Base-by-base conservation (phyloP, 1,140 invertebrate genomes). In the Babylonia areolata region DNA sequence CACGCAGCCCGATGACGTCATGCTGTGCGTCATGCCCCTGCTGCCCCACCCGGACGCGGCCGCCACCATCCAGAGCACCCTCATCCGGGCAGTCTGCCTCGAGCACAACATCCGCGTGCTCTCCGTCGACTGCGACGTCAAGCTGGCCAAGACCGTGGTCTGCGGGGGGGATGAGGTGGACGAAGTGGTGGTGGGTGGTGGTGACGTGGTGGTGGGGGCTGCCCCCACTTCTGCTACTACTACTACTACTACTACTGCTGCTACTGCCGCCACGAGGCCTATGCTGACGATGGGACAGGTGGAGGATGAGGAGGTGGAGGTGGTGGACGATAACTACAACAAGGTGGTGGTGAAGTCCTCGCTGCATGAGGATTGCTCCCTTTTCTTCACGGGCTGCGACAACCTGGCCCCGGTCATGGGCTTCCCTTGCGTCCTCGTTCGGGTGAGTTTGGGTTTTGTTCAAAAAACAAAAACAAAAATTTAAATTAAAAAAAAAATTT, bases 1-100 rank as follows among this genome's bases (percentile, higher is more conserved):
- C 46, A 80, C 78, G n/a, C 46, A 42, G 42, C 78, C 78, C 46
- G 78, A 80, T 54, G 78, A 80, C 78, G 42, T 80, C 78, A 80
- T 80, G 78, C 78, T 80, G 78, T 80, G 78, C 78, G 78, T 80
- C 78, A 80, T 80, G 78, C 78, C 78, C 9, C 9, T 54, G n/a
- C 78, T 80, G 78, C 28, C 78, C 2, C 42, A 51, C 31, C 78
- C 9, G 78, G 54, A 28, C 42, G 42, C 28, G 58, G 28, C 15
- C 23, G 77, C 42, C n/a, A 80, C 40, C 78, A 80, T 80, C 78
- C 78, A 80, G 78, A 80, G 78, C 78, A 80, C 78, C 5, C 78
- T 80, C 42, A 80, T 80, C 78, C 78, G 78, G 9, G 78, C 78
- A 28, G 78, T 80, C 5, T 80, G 78, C n/a, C 46, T 31, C 28